Evolutionary conservation across 2,113 vertebrate genomes (phyloP), one percentile per base, ranked within the genome.

Genomic region (Siniperca chuatsi): DNA sequence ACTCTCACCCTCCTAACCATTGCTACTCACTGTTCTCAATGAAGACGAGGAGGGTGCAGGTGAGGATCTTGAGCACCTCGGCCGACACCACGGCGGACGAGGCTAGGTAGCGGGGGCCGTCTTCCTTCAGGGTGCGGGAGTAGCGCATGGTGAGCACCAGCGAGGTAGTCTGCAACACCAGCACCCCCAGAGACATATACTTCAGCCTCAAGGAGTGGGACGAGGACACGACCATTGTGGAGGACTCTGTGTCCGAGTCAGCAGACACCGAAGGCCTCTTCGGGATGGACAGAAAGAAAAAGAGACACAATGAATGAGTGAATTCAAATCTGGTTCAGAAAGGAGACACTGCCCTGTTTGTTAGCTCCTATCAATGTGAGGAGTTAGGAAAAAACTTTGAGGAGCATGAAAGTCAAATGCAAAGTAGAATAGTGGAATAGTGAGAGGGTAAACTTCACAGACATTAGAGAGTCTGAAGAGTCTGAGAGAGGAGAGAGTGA

Each of bases 61-160:
- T 87, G 40, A 96, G 80, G 88, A 99, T 98, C 94, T 99, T 99
- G 82, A 99, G 94, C 71, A 98, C 89, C 87, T 99, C 98, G 33
- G 98, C 97, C 35, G 96, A 92, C 88, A 99, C 97, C 77, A 99
- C 98, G 1, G 98, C 98, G 23, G 98, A 98, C 25, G 98, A 99
- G 71, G 98, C 97, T 42, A 99, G 95, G 94, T 99, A 99, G 35
- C 96, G 97, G 21, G 97, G 97, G 29, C 98, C 97, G 2, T 98
- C 98, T 44, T 96, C 97, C 88, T 96, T 97, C 81, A 97, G 92
- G 5, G 98, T 99, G 67, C 98, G 97, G 20, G 98, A 99, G 92
- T 98, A 99, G 71, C 98, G 97, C 98, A 99, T 99, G 50, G 97
- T 99, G 87, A 99, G 95, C 67, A 99, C 98, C 91, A 99, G 94